Base-by-base conservation (phyloP, 2,797 vertebrate species). In the Cephalopachus bancanus region DNA sequence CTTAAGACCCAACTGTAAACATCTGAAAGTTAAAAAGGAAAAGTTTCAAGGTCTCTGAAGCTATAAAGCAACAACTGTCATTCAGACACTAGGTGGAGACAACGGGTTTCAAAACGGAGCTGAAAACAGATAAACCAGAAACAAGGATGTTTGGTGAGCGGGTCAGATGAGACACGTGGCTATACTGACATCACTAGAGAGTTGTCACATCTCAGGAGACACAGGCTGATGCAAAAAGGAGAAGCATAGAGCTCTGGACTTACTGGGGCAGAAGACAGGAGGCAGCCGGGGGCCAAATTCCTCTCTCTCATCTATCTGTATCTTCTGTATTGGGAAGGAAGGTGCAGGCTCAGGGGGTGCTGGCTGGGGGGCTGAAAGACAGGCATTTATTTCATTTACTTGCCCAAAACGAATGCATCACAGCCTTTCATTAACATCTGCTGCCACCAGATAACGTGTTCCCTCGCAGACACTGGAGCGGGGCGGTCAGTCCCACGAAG, bases 261-360 rank as follows among this genome's bases (percentile, higher is more conserved):
- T 95, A 99, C 99, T 98, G 89, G 98, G 97, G 94, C 94, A 95
- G 97, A 98, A 98, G 95, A 98, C 98, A 0, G 99, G 99, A 10
- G 99, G 99, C 89, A 99, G 98, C 94, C 98, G 99, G 0, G 99
- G 99, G 78, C 99, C 99, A 30, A 99, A 99, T 98, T 99, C 99
- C 72, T 99, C 99, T 37, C 97, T 37, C 30, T 98, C 93, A 12
- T 97, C 98, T 0, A 95, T 65, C 0, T 96, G 95, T 71, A 98
- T 95, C 95, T 98, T 98, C 16, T 89, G 93, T 44, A 97, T 0
- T 15, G 95, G 85, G 0, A 97, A 83, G 37, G 98, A 89, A 71
- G 81, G 3, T 0, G 24, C 53, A 3, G 91, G 76, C 33, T 95
- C 96, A 2, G 51, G 16, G 67, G 83, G 5, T 24, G 62, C 76